Evolutionary conservation across 2,797 vertebrate species (phyloP).

Genomic region (Clangula hyemalis): DNA sequence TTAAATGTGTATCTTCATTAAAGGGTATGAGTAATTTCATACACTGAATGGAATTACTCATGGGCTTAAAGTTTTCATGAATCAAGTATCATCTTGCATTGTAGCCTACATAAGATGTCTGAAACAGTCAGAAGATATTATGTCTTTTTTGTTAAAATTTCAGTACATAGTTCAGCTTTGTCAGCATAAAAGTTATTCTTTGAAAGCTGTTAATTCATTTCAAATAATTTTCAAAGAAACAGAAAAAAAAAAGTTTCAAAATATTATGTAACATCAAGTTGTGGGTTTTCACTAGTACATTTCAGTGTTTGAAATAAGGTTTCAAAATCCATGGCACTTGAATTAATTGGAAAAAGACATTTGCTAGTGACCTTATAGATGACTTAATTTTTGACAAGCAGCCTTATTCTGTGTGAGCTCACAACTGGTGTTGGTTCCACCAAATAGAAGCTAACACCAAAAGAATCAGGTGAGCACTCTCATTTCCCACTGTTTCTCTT

Average conservation of each 20-base stretch:
- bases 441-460: conserved; percentile 2
- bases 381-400: conserved; percentile 46
- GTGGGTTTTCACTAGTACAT: conserved; percentile 33
- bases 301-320: conserved; percentile 44
- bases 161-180: not conserved
- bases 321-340: conserved; percentile 35
- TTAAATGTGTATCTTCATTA: not conserved
- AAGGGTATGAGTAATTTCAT: conserved; percentile 24
- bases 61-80: conserved; percentile 3
- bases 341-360: conserved; percentile 58
- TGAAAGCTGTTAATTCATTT: conserved; percentile 33
- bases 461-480: conserved; percentile 23
- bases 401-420: not conserved
- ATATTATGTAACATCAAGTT: conserved; percentile 29
- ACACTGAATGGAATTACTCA: conserved; percentile 35
- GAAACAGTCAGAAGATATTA: not conserved
- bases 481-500: conserved; percentile 7
- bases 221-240: not conserved
- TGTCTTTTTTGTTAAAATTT: not conserved
- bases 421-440: not conserved
- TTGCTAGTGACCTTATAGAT: conserved; percentile 41
- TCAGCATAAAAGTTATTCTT: conserved; percentile 23
- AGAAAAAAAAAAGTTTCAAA: conserved; percentile 22
- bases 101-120: not conserved
- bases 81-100: not conserved